phyloP scores from a whole-genome alignment of 2,113 vertebrate genomes.

The Strix uralensis region DNA sequence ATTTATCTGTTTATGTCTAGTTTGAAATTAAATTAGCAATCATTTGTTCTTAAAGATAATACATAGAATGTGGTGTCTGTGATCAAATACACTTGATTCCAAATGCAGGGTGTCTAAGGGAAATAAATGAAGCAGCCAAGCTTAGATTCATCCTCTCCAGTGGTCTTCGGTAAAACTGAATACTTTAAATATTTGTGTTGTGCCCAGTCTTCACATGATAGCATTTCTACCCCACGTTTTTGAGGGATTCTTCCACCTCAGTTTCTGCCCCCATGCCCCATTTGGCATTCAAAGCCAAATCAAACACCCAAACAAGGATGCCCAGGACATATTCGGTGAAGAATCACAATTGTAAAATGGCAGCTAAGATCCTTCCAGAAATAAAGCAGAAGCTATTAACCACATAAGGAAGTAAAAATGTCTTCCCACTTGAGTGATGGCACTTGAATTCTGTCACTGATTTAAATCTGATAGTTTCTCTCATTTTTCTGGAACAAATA shows the following conservation, averaged over 20 bases:
- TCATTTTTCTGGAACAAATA: background rate
- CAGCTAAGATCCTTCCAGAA: background rate
- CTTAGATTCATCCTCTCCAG: background rate
- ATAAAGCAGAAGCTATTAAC: background rate
- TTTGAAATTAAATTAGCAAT: background rate
- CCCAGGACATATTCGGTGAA: background rate
- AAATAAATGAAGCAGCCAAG: background rate
- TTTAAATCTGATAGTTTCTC: background rate
- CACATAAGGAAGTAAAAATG: background rate
- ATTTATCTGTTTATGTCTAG: background rate
- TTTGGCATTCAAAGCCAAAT: background rate
- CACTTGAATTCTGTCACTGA: background rate
- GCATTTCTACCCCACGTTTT: background rate
- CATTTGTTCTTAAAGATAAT: background rate
- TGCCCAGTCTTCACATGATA: background rate
- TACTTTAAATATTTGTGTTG: background rate
- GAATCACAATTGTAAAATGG: background rate
- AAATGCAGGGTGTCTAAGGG: background rate
- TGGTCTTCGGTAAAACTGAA: background rate
- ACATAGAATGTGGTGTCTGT: background rate
- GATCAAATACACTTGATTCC: background rate
- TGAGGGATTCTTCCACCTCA: background rate
- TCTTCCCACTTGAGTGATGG: background rate
- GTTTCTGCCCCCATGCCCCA: rapidly evolving
- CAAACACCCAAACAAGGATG: background rate